Evolutionary conservation across 2,888 invertebrate genomes (phyloP).

Genomic region (Zonitis immaculata): DNA sequence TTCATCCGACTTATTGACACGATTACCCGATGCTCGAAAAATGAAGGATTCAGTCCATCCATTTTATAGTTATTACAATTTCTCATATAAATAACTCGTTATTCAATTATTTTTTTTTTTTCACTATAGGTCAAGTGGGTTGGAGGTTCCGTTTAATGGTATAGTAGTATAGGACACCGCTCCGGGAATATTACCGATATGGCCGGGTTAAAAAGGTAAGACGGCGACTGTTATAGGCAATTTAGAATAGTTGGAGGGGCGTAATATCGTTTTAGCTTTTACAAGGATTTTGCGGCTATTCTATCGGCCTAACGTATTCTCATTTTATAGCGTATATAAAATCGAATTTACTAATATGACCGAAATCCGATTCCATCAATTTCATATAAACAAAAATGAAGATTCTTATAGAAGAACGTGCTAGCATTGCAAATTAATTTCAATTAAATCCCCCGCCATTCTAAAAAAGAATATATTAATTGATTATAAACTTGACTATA

Average conservation of each 20-base stretch:
- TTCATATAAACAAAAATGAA: background rate
- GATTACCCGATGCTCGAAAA: too few relatives aligned
- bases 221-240: conserved; percentile 25
- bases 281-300: conserved; percentile 24
- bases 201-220: conserved; percentile 24
- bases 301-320: conserved; percentile 3
- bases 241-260: conserved; percentile 25
- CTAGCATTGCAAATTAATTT: background rate
- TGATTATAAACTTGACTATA: background rate
- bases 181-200: conserved; percentile 13
- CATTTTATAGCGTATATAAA: background rate
- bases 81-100: background rate
- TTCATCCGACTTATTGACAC: too few relatives aligned
- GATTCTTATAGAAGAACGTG: background rate
- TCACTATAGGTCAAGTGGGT: conserved; percentile 13
- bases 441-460: too few relatives aligned
- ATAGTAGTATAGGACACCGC: conserved; percentile 6
- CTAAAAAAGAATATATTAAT: background rate
- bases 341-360: background rate
- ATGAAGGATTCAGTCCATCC: too few relatives aligned
- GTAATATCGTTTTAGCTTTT: conserved; percentile 24
- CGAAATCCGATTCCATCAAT: background rate
- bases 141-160: conserved; percentile 15
- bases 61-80: too few relatives aligned
- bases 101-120: too few relatives aligned